phyloP scores from a whole-genome alignment of 2,797 vertebrate species.

The Psittacula derbiana region DNA sequence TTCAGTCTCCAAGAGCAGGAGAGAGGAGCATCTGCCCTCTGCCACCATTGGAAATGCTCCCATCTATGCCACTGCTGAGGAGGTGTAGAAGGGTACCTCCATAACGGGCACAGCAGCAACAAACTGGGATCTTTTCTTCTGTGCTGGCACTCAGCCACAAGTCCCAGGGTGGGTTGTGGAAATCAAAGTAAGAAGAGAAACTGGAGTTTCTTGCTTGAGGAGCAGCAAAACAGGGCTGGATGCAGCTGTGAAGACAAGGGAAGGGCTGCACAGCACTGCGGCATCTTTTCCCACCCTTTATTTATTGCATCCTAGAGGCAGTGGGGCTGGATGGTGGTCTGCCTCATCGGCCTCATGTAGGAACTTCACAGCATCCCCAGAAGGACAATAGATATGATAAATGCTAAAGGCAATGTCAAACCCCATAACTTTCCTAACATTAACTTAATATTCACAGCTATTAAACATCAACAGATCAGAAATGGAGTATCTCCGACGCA shows the following conservation, averaged over 20 bases:
- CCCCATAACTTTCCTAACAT: not conserved
- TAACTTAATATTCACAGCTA: not conserved
- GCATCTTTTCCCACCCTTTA: not conserved
- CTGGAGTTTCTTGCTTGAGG: not conserved
- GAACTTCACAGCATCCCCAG: not conserved
- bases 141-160: not conserved
- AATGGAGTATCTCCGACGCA: not conserved
- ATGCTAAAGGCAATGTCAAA: not conserved
- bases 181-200: not conserved
- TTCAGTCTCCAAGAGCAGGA: not conserved
- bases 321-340: not conserved
- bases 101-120: accelerated
- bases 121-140: not conserved
- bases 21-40: not conserved
- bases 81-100: not conserved
- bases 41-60: not conserved
- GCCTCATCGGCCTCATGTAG: not conserved
- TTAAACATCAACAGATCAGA: not conserved
- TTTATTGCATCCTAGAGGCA: not conserved
- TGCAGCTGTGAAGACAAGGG: not conserved
- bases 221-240: not conserved
- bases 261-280: not conserved
- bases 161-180: accelerated
- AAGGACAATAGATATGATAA: not conserved
- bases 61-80: accelerated